Base-by-base conservation (phyloP, 2,888 invertebrate species). In the Brachyptera putata region DNA sequence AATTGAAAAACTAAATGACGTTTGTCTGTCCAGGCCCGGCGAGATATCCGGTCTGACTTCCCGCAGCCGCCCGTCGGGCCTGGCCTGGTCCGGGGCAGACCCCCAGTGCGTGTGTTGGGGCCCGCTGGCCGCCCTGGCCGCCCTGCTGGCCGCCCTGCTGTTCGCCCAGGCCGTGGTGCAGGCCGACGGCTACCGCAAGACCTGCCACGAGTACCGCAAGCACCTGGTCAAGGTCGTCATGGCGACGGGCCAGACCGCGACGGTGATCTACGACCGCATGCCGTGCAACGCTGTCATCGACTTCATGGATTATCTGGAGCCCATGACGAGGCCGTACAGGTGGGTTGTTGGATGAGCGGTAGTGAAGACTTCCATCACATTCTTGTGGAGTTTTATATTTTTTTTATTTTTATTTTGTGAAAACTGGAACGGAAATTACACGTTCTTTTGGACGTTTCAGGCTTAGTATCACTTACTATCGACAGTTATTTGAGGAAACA, bases 251-350 rank as follows among this genome's bases (percentile, higher is more conserved):
- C 43, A 58, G 16, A 43, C 50, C 21, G 57, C 60, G 25, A 25
- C 50, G 18, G 62, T 58, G 22, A 39, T 64, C 21, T 58, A 58
- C 34, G 50, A 46, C 11, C 48, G 64, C 13, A 26, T 64, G 1
- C 25, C 39, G 3, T 63, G 63, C 50, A 61, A 56, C 16, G 48
- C 61, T 34, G 49, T 63, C 14, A 50, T 84, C 67, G 91, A 91
- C 74, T 91, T 87, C 71, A 88, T 91, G 88, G 91, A 91, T 71
- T 91, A 87, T 68, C 76, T 91, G 61, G 86, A 88, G 62, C 84
- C 86, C 5, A 53, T 56, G 13, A 55, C 53, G 22, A 34, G 63
- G 21, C 60, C 63, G 25, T 64, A 50, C 36, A 4, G 41, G n/a
- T 16, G 36, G n/a, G n/a, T n/a, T n/a, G n/a, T n/a, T 39, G 3